A percentile compares a stretch with the other conserved stretches of the same genome.
phyloP scores from a whole-genome alignment of 2,888 invertebrate genomes.

The Dryobotodes eremita region DNA sequence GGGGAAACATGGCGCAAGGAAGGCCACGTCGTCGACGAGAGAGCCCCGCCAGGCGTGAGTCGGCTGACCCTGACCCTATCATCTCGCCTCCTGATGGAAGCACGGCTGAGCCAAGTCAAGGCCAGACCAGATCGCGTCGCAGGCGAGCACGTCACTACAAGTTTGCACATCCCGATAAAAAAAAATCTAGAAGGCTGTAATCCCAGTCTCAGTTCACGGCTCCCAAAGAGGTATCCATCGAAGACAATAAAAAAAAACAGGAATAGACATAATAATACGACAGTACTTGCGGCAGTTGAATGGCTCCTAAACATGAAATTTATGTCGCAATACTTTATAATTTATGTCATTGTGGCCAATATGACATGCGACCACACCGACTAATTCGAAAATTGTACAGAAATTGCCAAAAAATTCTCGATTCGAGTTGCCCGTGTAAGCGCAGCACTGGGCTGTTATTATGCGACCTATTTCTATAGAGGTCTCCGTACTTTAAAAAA shows the following conservation, averaged over 20 bases:
- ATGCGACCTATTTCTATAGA: neutral
- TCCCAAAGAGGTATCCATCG: neutral
- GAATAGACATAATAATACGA: neutral
- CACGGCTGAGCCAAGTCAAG: neutral
- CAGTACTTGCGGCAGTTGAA: neutral
- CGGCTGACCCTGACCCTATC: neutral
- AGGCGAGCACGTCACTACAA: neutral
- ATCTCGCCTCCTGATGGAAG: no score
- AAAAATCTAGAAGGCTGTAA: neutral
- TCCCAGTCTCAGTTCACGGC: neutral
- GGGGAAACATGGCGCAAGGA: neutral
- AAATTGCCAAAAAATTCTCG: neutral
- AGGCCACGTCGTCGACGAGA: neutral
- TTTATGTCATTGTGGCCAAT: neutral
- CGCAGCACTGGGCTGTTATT: neutral
- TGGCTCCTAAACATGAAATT: neutral
- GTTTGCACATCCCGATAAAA: neutral
- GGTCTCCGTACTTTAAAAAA: neutral
- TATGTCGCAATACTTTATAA: neutral
- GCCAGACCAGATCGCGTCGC: neutral
- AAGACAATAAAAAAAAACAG: neutral
- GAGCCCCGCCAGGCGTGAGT: neutral
- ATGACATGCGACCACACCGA: neutral
- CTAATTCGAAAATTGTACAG: neutral
- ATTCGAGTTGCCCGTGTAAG: neutral